Evolutionary conservation across 2,797 vertebrate genomes (phyloP), one percentile per base, ranked within the genome.

Genomic region (Gymnoscopelus braueri): DNA sequence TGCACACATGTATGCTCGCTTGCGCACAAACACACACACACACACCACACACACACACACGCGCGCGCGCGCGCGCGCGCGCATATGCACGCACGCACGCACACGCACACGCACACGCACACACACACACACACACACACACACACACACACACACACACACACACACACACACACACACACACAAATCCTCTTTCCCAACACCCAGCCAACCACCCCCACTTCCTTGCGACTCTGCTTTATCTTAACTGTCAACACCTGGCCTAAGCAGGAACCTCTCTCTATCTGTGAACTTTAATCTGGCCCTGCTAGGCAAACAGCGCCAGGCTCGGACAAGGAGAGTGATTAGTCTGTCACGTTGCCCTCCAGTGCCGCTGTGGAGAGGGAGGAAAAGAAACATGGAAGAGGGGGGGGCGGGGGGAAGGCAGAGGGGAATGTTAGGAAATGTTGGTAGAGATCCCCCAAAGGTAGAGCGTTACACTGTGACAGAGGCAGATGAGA

Each of bases 161-260:
- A 84, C 81, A 57, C 50, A 7, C 58, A 48, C 67, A 62, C 63
- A 68, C 67, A 69, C 66, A 85, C 73, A 81, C 73, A 63, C 77
- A 63, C 73, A 82, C 79, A 80, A 76, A 73, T 70, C 78, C 82
- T 74, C 72, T 61, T 69, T 70, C 81, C 79, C 68, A 76, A 69
- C 85, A 84, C 78, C 81, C 83, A 74, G 72, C 78, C 82, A 67
- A 50, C 86, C 79, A 65, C 85, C 77, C 78, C 83, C 81, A 88
- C 84, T 89, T 84, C 57, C 79, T 84, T 64, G 63, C 66, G 14
- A 75, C 75, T 90, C 81, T 75, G 79, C 91, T 94, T 95, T 83
- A 93, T 92, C 94, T 93, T 88, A 88, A 84, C 88, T 91, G 91
- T 90, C 93, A 93, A 93, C 91, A 96, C 89, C 93, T 94, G 92